Evolutionary conservation across 2,888 invertebrate genomes (phyloP).

Genomic region (Cosmopolites sordidus): DNA sequence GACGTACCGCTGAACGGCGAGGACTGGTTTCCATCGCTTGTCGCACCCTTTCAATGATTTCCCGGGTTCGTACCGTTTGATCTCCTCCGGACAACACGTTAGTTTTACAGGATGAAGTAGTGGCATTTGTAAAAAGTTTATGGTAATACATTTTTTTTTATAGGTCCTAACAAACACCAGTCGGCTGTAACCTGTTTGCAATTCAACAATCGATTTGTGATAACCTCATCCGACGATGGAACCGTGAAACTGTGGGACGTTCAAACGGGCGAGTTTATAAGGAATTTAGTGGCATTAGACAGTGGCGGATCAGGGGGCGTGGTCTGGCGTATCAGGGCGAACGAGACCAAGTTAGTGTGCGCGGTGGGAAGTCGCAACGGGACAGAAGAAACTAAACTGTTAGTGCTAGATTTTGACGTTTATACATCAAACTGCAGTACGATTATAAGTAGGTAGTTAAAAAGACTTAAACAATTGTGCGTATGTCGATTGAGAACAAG

Average conservation of each 20-base stretch:
- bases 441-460: conserved; percentile 13
- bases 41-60: too few relatives aligned
- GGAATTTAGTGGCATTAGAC: conserved; percentile 89
- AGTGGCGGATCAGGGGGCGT: conserved; percentile 98
- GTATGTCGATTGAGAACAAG: conserved; percentile 13
- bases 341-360: conserved; percentile 90
- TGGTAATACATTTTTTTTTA: too few relatives aligned
- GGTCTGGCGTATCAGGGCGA: conserved; percentile 95
- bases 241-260: conserved; percentile 99
- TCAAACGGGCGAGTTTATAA: conserved; percentile 91
- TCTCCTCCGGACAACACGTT: too few relatives aligned
- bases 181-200: conserved; percentile 98
- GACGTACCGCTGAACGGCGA: too few relatives aligned
- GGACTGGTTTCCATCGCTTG: too few relatives aligned
- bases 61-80: too few relatives aligned
- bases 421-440: conserved; percentile 45
- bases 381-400: conserved; percentile 96
- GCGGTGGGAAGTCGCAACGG: conserved; percentile 98
- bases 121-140: too few relatives aligned
- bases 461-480: conserved; percentile 25
- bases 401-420: conserved; percentile 95
- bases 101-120: too few relatives aligned
- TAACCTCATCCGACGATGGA: conserved; percentile 98
- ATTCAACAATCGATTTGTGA: conserved; percentile 94
- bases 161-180: conserved; percentile 93